Base-by-base conservation (phyloP, 1,140 invertebrate species). In the Caenorhabditis latens region DNA sequence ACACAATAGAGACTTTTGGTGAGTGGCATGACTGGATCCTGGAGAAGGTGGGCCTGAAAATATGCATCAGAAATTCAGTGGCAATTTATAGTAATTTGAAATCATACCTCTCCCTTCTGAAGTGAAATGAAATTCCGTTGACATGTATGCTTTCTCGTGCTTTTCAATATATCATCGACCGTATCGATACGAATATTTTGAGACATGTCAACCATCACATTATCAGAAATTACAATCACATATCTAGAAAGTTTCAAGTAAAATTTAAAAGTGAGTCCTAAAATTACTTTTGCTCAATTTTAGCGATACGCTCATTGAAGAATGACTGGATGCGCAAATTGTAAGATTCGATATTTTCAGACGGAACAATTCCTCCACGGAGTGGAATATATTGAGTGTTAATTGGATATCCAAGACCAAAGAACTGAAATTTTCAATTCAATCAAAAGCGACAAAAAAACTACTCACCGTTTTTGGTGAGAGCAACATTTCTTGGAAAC, bases 81-180 rank as follows among this genome's bases (percentile, higher is more conserved):
- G 3, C 11, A 8, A 32, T 53, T 4, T 13, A 9, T 40, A 32
- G 32, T 32, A 32, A 32, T 40, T 67, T 58, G 57, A 58, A 67
- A 67, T 42, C 8, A 32, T n/a, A 79, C 71, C 19, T 79, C 71
- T 50, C 71, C 71, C 11, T n/a, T 16, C n/a, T 79, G n/a, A 4
- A 50, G 14, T 42, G 71, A 79, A 50, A 79, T 79, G n/a, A 79
- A 79, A n/a, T 53, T 79, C 46, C 50, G 50, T 14, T 79, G 71
- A 50, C 71, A 79, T 3, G 71, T 79, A 8, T 46, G 46, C 40
- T 79, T 79, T 21, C 53, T 79, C 32, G 46, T 79, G 46, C 71
- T 43, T 79, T 53, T 48, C 46, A 79, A 11, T 24, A 79, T 79
- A 79, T 79, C 71, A n/a, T 79, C 71, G n/a, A 79, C 71, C n/a